Conservation (phyloP, 2,113 vertebrate genomes). For the Columba janthina region DNA sequence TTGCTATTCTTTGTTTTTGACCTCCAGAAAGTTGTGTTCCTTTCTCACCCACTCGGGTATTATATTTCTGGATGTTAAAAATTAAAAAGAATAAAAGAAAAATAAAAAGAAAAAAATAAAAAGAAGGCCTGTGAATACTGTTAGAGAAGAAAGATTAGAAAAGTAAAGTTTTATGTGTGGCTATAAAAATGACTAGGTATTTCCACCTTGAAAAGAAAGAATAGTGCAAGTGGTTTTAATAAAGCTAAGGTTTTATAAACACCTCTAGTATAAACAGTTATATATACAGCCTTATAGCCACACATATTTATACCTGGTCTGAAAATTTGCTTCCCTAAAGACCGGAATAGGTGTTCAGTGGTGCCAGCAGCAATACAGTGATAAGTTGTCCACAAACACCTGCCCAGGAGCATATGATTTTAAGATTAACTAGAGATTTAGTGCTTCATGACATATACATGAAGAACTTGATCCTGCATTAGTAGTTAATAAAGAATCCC, state of each 20-base stretch:
- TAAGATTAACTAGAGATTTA: neutral
- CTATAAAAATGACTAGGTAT: neutral
- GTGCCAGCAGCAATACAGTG: neutral
- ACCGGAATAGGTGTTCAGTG: neutral
- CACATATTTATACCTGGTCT: neutral
- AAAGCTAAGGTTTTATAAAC: neutral
- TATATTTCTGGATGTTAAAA: constrained; percentile 64
- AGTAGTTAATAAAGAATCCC: neutral
- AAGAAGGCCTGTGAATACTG: neutral
- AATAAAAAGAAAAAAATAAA: neutral
- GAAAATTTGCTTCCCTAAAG: neutral
- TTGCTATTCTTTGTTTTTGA: constrained; percentile 70
- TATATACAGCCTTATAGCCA: neutral
- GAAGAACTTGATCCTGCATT: neutral
- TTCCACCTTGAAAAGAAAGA: neutral
- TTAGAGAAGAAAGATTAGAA: neutral
- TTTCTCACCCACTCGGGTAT: constrained; percentile 67
- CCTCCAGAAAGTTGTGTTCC: constrained; percentile 63
- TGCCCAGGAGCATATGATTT: accelerated
- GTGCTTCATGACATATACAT: neutral
- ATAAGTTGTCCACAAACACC: neutral
- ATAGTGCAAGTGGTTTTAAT: neutral
- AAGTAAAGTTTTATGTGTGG: neutral
- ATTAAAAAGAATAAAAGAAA: neutral
- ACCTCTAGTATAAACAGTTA: neutral